A percentile compares a stretch with the other conserved stretches of the same genome.
phyloP scores from a whole-genome alignment of 2,797 vertebrate species.

The Delichon dasypus region DNA sequence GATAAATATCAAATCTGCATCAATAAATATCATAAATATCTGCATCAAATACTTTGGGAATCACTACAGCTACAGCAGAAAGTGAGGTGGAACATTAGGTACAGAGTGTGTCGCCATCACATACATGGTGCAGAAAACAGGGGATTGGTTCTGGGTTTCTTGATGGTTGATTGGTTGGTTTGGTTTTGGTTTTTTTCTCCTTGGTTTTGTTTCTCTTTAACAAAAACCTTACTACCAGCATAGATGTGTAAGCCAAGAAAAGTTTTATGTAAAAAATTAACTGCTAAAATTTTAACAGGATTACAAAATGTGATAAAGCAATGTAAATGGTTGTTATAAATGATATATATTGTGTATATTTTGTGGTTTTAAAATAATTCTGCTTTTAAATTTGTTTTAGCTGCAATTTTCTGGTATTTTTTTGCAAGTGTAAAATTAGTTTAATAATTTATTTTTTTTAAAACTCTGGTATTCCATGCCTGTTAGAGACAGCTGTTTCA shows the following conservation, averaged over 20 bases:
- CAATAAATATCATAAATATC: too few species aligned
- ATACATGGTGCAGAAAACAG: neutral
- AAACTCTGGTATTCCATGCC: neutral
- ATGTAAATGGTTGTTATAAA: neutral
- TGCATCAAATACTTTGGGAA: neutral
- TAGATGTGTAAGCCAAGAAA: neutral
- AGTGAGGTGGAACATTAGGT: neutral
- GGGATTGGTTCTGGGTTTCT: neutral
- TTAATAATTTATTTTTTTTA: neutral
- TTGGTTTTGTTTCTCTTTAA: neutral
- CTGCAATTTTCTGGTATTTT: neutral
- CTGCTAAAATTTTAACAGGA: neutral
- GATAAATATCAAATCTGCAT: too few species aligned
- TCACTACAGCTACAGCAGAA: neutral
- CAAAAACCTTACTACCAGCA: neutral
- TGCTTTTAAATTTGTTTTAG: neutral
- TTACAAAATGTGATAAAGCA: neutral
- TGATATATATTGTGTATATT: neutral
- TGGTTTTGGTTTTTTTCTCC: neutral
- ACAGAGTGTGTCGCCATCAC: neutral
- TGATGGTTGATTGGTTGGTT: fast-evolving
- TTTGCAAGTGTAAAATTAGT: neutral
- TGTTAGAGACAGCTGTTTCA: neutral
- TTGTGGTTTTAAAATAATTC: slow-evolving; percentile 1
- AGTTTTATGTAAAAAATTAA: neutral